Base-by-base conservation (phyloP, 2,888 invertebrate genomes). In the Cephus rjabovi region DNA sequence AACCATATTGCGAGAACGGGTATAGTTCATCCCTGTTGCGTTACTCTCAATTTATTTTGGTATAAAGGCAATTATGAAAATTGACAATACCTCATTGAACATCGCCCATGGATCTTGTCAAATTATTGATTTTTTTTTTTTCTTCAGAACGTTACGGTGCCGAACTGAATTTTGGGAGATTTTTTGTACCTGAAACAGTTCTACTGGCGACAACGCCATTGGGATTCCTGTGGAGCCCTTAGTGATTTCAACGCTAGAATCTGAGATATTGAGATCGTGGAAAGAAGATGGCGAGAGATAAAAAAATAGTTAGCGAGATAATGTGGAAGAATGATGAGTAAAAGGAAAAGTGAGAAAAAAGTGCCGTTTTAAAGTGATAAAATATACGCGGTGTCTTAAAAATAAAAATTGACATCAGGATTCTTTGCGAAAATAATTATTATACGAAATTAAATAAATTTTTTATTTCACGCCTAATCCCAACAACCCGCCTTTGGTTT, bases 41-140 rank as follows among this genome's bases (percentile, higher is more conserved):
- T 31, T 34, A 33, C 15, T 34, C 71, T 71, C 71, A 4, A 71
- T 71, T 71, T 34, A 71, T 71, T 34, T 33, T 71, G 31, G 15
- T 31, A 56, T 56, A 56, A 31, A 31, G 31, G 71, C 34, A 71
- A 71, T 71, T 71, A 71, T 71, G 71, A 71, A 71, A 71, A 71
- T 71, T 71, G 71, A 71, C 31, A 71, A 56, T 56, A 56, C 56
- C 56, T 56, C 56, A 56, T 23, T 56, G 56, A 56, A 15, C 15
- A 23, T 56, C 56, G 9, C 9, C 23, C 23, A 2, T 56, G 56
- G 23, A 56, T 56, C 23, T 23, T 56, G 9, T 15, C 9, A 56
- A 56, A 56, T 56, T 56, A 23, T 23, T 0, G 56, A 23, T 56
- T 56, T 56, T 56, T 23, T 40, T 40, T 40, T 40, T 9, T 30